Conservation (phyloP, 2,113 vertebrate genomes). For the Polypterus bichir region DNA sequence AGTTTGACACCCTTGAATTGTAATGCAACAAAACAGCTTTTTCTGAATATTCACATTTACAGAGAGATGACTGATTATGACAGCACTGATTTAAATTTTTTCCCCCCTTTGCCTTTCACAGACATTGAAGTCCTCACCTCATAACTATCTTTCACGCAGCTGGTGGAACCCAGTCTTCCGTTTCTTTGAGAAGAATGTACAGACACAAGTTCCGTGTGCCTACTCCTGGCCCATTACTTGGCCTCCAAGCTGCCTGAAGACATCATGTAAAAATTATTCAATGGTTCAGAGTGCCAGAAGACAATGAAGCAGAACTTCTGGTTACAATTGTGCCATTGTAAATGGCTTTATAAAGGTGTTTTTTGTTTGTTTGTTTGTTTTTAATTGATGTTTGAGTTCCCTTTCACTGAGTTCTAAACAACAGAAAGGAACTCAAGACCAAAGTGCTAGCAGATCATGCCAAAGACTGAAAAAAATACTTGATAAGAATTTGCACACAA, state of each 20-base stretch:
- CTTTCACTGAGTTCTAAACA: too few relatives aligned
- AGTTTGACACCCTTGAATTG: too few relatives aligned
- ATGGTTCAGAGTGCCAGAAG: constrained; percentile 73
- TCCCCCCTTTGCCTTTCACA: constrained; percentile 25
- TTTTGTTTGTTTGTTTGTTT: neutral
- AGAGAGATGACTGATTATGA: too few relatives aligned
- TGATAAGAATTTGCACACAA: too few relatives aligned
- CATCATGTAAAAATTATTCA: constrained; percentile 87
- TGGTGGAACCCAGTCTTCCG: constrained; percentile 96
- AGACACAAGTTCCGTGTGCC: constrained; percentile 76
- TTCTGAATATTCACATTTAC: too few relatives aligned
- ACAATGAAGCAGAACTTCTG: constrained; percentile 30
- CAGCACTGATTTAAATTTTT: too few relatives aligned
- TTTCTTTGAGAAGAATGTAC: constrained; percentile 91
- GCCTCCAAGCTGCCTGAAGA: constrained; percentile 88
- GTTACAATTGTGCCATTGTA: neutral
- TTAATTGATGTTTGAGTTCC: neutral
- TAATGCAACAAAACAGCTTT: too few relatives aligned
- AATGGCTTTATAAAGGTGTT: neutral
- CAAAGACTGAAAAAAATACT: too few relatives aligned
- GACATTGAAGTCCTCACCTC: constrained; percentile 77
- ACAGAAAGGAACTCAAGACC: too few relatives aligned
- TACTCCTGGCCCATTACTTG: constrained; percentile 85
- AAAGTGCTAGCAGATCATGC: too few relatives aligned
- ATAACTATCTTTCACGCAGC: constrained; percentile 86